Evolutionary conservation across 2,113 vertebrate species (phyloP).

Genomic region (Arizona elegans): DNA sequence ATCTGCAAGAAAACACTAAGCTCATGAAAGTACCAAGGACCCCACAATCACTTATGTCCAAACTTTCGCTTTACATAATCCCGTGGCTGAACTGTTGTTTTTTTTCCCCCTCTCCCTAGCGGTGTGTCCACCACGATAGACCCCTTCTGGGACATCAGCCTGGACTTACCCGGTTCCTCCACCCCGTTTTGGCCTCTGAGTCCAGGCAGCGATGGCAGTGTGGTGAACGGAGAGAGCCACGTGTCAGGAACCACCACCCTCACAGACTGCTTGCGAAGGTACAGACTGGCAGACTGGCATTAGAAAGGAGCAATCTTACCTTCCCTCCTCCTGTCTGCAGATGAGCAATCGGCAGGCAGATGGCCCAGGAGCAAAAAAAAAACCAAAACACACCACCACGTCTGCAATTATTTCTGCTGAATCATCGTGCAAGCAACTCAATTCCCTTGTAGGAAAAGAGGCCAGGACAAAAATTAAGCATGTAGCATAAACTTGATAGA

Average conservation of each 20-base stretch:
- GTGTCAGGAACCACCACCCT: conserved; percentile 90
- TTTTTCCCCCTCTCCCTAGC: conserved; percentile 59
- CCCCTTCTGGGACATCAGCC: conserved; percentile 98
- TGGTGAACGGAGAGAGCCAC: conserved; percentile 94
- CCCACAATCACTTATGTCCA: neutral
- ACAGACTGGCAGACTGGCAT: accelerated
- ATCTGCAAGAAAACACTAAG: neutral
- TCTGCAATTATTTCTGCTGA: neutral
- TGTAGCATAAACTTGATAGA: neutral
- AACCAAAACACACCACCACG: neutral
- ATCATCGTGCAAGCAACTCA: neutral
- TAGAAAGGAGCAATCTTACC: neutral
- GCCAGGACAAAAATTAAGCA: neutral
- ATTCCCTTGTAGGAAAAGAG: neutral
- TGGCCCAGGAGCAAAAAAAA: neutral
- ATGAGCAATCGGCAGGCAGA: neutral
- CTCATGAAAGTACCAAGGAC: neutral
- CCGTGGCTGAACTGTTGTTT: neutral
- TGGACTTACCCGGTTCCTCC: conserved; percentile 96
- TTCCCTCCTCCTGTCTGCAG: neutral
- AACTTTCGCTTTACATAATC: neutral
- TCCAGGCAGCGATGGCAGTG: conserved; percentile 88
- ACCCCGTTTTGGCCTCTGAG: conserved; percentile 98
- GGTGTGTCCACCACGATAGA: conserved; percentile 99
- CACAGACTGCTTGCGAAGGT: conserved; percentile 97